Conservation (phyloP, 2,113 vertebrate species). For the Sinocyclocheilus anshuiensis region DNA sequence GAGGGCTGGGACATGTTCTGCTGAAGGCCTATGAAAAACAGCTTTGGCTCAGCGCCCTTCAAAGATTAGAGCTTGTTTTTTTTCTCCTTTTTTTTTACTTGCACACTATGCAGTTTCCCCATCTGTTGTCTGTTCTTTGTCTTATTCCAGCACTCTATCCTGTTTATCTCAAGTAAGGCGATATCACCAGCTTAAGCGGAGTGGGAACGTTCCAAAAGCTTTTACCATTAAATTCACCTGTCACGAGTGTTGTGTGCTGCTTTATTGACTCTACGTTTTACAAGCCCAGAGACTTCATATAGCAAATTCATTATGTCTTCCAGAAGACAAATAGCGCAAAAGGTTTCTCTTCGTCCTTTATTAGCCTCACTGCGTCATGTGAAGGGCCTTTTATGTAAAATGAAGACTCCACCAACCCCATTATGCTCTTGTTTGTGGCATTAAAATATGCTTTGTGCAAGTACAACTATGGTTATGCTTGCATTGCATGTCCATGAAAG, state of each 20-base stretch:
- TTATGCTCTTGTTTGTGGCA: conserved; percentile 20
- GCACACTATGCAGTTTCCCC: conserved; percentile 28
- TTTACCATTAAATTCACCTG: conserved; percentile 45
- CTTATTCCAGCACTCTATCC: conserved; percentile 24
- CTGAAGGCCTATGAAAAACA: conserved; percentile 8
- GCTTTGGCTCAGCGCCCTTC: conserved; percentile 1
- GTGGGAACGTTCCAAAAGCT: conserved; percentile 14
- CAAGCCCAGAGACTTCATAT: conserved; percentile 41
- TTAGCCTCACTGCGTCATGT: not conserved
- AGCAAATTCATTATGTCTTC: conserved; percentile 41
- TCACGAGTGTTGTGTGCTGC: conserved; percentile 7
- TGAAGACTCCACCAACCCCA: not conserved
- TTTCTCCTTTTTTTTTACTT: conserved; percentile 7
- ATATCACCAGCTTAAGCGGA: conserved; percentile 25
- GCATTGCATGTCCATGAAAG: not conserved
- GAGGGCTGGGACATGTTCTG: not conserved
- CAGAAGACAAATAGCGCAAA: conserved; percentile 30
- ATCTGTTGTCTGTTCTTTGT: conserved; percentile 46
- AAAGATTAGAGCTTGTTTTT: not conserved
- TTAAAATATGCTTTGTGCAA: conserved; percentile 3
- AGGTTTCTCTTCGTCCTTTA: conserved; percentile 24
- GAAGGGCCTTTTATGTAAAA: conserved; percentile 14
- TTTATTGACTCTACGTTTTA: conserved; percentile 33
- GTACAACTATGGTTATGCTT: not conserved
- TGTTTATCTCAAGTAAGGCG: conserved; percentile 49